A percentile compares a stretch with the other conserved stretches of the same genome.
Conservation (phyloP, 1,140 invertebrate genomes). For the Drosophila pallidifrons region DNA sequence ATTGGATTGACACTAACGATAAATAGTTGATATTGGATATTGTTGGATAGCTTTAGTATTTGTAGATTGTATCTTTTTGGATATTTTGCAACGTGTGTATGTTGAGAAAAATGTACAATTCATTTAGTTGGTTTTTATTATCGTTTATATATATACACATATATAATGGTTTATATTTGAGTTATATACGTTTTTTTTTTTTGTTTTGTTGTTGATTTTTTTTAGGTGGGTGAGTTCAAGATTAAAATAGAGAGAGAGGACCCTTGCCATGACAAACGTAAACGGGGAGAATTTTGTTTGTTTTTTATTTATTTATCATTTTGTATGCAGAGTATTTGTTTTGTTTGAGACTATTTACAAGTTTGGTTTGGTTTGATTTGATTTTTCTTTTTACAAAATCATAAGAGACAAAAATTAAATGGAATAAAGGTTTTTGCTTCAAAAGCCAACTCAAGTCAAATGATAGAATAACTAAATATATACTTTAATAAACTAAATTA, state of each 20-base stretch:
- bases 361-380: slow-evolving; percentile 70
- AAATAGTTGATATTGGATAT: slow-evolving; percentile 63
- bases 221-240: slow-evolving; percentile 62
- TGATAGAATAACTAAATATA: slow-evolving; percentile 32
- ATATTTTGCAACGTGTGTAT: slow-evolving; percentile 58
- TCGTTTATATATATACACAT: slow-evolving; percentile 68
- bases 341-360: slow-evolving; percentile 80
- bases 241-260: slow-evolving; percentile 68
- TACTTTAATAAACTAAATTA: slow-evolving; percentile 41
- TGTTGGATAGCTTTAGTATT: slow-evolving; percentile 30
- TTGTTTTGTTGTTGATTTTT: slow-evolving; percentile 45
- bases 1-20: slow-evolving; percentile 80
- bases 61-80: slow-evolving; percentile 57
- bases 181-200: slow-evolving; percentile 56
- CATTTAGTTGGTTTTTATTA: slow-evolving; percentile 47
- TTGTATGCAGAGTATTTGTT: slow-evolving; percentile 75
- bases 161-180: slow-evolving; percentile 37
- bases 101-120: slow-evolving; percentile 69
- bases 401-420: slow-evolving; percentile 31
- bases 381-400: slow-evolving; percentile 51
- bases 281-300: slow-evolving; percentile 67
- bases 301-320: slow-evolving; percentile 56
- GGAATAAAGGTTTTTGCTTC: slow-evolving; percentile 40
- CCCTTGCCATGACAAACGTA: slow-evolving; percentile 81
- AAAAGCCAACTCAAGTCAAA: slow-evolving; percentile 24